Conservation (phyloP, 1,140 invertebrate species). For the Drosophila novamexicana region DNA sequence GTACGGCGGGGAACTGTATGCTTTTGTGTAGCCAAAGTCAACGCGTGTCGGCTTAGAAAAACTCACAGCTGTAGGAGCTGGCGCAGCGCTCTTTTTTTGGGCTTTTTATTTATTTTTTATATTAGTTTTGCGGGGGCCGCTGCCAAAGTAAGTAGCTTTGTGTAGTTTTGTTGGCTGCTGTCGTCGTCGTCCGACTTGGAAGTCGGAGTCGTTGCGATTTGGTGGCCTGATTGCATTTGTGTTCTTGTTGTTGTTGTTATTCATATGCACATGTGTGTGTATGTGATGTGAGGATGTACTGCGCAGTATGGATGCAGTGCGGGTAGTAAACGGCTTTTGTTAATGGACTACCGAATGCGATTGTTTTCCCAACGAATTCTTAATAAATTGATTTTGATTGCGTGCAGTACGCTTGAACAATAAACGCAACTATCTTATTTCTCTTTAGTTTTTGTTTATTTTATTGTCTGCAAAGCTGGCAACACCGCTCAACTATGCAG, state of each 20-base stretch:
- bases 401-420: not conserved
- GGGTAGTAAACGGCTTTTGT: not conserved
- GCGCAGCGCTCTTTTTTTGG: slow-evolving; percentile 20
- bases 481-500: not conserved
- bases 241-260: slow-evolving; percentile 17
- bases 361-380: slow-evolving; percentile 22
- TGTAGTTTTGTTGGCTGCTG: slow-evolving; percentile 39
- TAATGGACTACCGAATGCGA: slow-evolving; percentile 36
- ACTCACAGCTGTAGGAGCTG: slow-evolving; percentile 52
- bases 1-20: not conserved
- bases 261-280: slow-evolving; percentile 4
- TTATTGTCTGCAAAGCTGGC: no score
- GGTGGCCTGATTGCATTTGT: slow-evolving; percentile 40
- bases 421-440: not conserved
- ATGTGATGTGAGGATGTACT: slow-evolving; percentile 34
- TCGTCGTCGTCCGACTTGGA: slow-evolving; percentile 29
- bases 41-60: slow-evolving; percentile 76
- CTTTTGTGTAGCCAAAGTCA: slow-evolving; percentile 60
- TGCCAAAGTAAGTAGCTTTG: slow-evolving; percentile 63
- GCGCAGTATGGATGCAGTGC: not conserved
- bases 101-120: slow-evolving; percentile 55
- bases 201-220: slow-evolving; percentile 38
- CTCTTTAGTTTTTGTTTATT: not conserved
- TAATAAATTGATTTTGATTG: slow-evolving; percentile 39
- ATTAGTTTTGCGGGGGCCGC: slow-evolving; percentile 63